Percentiles rank a stretch among this genome's conserved stretches.
phyloP scores from a whole-genome alignment of 2,113 vertebrate genomes.

The Dendropsophus ebraccatus region DNA sequence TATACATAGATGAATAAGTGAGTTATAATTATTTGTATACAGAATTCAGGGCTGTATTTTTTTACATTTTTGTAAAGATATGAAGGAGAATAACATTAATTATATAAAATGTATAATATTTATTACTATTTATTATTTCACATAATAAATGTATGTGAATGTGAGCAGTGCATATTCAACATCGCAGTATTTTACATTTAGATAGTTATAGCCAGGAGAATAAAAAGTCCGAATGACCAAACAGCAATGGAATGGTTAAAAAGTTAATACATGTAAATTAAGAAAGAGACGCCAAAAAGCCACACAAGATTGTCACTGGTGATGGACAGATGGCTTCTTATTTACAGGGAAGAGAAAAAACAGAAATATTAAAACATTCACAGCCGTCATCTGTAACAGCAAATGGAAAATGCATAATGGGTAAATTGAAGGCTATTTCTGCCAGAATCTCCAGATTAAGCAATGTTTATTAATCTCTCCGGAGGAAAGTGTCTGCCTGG shows the following conservation, averaged over 20 bases:
- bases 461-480: constrained; percentile 57
- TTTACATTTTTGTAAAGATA: too few relatives aligned
- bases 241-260: neutral
- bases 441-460: constrained; percentile 53
- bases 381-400: constrained; percentile 36
- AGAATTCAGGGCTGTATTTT: too few relatives aligned
- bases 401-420: constrained; percentile 57
- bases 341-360: constrained; percentile 37
- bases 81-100: too few relatives aligned
- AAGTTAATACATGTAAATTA: constrained; percentile 19
- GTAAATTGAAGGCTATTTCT: constrained; percentile 30
- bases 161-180: too few relatives aligned
- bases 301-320: constrained; percentile 23
- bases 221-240: neutral
- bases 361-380: constrained; percentile 44
- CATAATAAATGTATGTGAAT: too few relatives aligned
- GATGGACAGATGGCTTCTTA: constrained; percentile 51
- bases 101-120: too few relatives aligned
- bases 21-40: too few relatives aligned
- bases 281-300: constrained; percentile 12
- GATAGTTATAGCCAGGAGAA: neutral
- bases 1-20: too few relatives aligned
- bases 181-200: neutral
- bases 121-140: too few relatives aligned
- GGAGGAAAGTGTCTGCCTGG: constrained; percentile 47